phyloP scores from a whole-genome alignment of 2,888 invertebrate species.

The Eugnorisma glareosa region DNA sequence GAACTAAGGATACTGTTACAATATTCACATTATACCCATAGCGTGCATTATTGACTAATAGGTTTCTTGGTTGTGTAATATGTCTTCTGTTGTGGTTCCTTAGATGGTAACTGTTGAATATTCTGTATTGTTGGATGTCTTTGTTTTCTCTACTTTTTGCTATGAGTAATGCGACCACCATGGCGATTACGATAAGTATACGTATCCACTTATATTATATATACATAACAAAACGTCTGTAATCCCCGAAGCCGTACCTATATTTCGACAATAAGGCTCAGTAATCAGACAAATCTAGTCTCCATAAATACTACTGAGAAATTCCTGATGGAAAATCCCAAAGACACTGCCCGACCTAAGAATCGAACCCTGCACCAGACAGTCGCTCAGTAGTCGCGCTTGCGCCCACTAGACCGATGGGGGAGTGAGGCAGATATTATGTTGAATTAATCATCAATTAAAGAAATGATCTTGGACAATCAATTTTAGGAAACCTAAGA shows the following conservation, averaged over 20 bases:
- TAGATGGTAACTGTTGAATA: constrained; percentile 38
- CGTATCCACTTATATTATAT: too few species aligned
- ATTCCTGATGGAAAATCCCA: neutral
- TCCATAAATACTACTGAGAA: neutral
- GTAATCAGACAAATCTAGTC: neutral
- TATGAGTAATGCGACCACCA: neutral
- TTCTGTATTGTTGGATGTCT: constrained; percentile 28
- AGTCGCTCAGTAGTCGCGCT: neutral
- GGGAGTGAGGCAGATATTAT: neutral
- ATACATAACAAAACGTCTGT: neutral
- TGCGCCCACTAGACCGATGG: neutral
- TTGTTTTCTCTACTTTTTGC: constrained; percentile 20
- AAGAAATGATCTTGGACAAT: neutral
- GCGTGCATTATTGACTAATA: constrained; percentile 31
- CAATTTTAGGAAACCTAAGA: neutral
- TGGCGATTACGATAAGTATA: neutral
- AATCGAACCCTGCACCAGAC: neutral
- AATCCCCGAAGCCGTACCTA: neutral
- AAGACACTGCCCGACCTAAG: neutral
- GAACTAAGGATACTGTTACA: constrained; percentile 36
- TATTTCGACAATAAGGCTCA: neutral
- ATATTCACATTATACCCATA: constrained; percentile 44
- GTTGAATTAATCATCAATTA: neutral
- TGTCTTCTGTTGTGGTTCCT: constrained; percentile 28
- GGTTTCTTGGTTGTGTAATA: constrained; percentile 12